Evolutionary conservation across 1,140 invertebrate species (phyloP).

Genomic region (Rhopalosiphum padi): DNA sequence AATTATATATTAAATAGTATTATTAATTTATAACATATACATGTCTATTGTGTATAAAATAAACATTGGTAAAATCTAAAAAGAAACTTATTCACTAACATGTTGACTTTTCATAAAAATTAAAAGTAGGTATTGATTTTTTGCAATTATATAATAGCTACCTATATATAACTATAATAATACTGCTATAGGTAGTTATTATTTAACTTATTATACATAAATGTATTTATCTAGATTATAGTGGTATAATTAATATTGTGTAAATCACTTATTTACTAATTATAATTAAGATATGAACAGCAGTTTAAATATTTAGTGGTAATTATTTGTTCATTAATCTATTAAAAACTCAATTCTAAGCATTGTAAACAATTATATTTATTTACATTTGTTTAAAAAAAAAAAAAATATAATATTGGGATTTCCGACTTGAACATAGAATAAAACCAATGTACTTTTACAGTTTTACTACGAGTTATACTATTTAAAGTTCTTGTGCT

Average conservation of each 20-base stretch:
- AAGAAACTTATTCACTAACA: neutral
- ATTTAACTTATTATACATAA: neutral
- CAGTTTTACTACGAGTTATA: neutral
- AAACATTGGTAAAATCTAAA: neutral
- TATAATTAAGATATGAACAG: neutral
- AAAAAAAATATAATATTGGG: neutral
- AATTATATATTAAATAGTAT: neutral
- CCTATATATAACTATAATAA: neutral
- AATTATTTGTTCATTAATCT: no score
- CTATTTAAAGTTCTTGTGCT: neutral
- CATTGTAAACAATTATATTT: neutral
- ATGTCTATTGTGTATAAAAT: neutral
- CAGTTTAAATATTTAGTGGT: neutral
- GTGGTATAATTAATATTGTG: neutral
- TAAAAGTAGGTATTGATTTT: neutral
- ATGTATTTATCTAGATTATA: neutral
- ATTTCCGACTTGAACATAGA: neutral
- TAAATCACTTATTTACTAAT: neutral
- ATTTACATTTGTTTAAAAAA: neutral
- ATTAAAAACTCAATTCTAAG: neutral
- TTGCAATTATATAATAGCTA: neutral
- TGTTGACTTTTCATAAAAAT: conserved; percentile 14
- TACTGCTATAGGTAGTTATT: neutral
- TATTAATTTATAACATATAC: neutral
- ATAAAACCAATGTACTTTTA: neutral